Percentiles rank a stretch among this genome's conserved stretches.
Conservation (phyloP, 2,888 invertebrate species). For the Acleris holmiana region DNA sequence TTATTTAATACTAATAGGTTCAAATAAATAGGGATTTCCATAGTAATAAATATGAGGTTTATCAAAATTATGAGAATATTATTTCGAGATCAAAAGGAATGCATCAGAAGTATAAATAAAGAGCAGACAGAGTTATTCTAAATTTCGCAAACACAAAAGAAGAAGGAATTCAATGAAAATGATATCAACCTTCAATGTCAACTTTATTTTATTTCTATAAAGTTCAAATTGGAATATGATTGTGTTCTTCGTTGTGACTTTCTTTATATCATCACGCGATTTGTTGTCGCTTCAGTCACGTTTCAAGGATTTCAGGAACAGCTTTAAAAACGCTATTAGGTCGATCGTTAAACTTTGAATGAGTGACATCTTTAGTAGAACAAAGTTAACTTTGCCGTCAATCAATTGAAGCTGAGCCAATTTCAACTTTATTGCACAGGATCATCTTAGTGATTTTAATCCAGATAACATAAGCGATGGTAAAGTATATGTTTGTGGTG, state of each 20-base stretch:
- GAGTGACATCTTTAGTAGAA: constrained; percentile 78
- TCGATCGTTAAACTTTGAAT: constrained; percentile 81
- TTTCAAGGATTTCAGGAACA: constrained; percentile 80
- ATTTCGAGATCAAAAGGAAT: constrained; percentile 68
- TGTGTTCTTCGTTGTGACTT: constrained; percentile 7
- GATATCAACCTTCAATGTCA: background rate
- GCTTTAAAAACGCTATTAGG: constrained; percentile 81
- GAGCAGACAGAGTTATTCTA: constrained; percentile 73
- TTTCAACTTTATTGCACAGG: constrained; percentile 42
- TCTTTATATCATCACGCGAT: constrained; percentile 33
- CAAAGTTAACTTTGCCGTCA: constrained; percentile 45
- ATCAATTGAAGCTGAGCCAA: constrained; percentile 10
- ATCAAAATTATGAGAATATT: constrained; percentile 18
- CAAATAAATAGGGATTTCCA: constrained; percentile 21
- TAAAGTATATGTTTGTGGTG: constrained; percentile 49
- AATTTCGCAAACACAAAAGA: constrained; percentile 45
- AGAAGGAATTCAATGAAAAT: background rate
- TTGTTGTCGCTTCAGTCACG: constrained; percentile 81
- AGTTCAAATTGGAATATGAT: background rate
- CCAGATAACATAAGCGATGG: constrained; percentile 40
- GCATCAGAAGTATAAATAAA: constrained; percentile 44
- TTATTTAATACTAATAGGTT: background rate
- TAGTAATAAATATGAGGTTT: constrained; percentile 17
- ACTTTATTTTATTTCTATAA: background rate
- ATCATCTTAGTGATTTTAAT: constrained; percentile 32